Evolutionary conservation across 2,113 vertebrate species (phyloP), one percentile per base, ranked within the genome.

Genomic region (Sturnira hondurensis): DNA sequence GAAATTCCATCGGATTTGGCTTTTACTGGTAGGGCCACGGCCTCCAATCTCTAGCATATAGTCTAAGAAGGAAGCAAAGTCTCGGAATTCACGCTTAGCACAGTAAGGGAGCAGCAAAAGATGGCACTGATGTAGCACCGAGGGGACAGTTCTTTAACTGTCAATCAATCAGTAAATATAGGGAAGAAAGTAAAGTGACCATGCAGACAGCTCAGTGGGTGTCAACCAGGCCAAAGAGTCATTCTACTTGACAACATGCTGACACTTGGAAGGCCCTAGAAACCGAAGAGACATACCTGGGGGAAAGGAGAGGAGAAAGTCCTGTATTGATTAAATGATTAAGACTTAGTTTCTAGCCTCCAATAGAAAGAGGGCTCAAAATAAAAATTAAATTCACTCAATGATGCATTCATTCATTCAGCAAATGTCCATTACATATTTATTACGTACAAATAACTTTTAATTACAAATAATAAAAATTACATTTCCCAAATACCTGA

Each of bases 391-490:
- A 43, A 56, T 70, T 70, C 5, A 94, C 4, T 76, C n/a, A 81
- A 61, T 82, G 9, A 63, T 24, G 45, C 52, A 68, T 58, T 56
- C 13, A 73, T 52, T 94, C 38, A 61, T 61, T 65, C 47, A 94
- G 71, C 17, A 92, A 90, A 63, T 89, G 93, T 10, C 4, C 1
- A 68, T 16, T 74, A 68, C 54, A 4, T 74, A 36, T 33, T 43
- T 82, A 86, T 54, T n/a, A 88, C 61, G 3, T 41, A 90, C 7
- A 77, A 86, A 82, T 45, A 78, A 63, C 2, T 61, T 95, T 95
- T 76, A 86, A 58, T 78, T 45, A n/a, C 87, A 95, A 95, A 91
- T 83, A 74, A 65, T 70, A 2, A 86, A 91, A 91, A 78, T 47
- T 83, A 68, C 0, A 87, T 65, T 91, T 91, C 38, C 33, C 80